These are phyloP conservation scores for Pocillopora grandis DNA, from an alignment of 92 coral and sea anemone genomes.

Conservation along the genomic window DNA sequence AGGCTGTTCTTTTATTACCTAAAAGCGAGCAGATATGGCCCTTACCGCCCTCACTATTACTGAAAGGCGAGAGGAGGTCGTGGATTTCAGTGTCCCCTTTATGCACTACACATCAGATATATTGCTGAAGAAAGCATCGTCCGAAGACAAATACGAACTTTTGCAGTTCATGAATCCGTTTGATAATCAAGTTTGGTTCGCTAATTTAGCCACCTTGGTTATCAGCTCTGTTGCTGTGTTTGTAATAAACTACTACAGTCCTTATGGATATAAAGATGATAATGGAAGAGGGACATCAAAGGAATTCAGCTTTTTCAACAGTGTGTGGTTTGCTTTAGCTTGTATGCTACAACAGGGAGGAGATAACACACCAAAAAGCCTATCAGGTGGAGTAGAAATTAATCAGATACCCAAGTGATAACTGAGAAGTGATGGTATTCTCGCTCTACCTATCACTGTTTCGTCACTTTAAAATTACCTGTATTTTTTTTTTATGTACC, in stretches of 20 bases:
- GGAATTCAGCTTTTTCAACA: constrained; percentile 48
- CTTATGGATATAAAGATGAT: constrained; percentile 57
- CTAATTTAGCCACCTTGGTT: constrained; percentile 33
- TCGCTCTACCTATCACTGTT: no score
- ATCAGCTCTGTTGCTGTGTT: constrained; percentile 43
- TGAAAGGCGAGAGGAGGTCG: constrained; percentile 41
- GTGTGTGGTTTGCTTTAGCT: constrained; percentile 62
- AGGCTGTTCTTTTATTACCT: neutral
- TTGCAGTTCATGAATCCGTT: constrained; percentile 76
- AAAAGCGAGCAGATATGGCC: constrained; percentile 66
- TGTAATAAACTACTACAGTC: constrained; percentile 62
- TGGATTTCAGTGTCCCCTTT: constrained; percentile 54
- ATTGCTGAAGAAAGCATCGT: constrained; percentile 40
- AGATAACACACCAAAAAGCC: constrained; percentile 54
- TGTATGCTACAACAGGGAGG: constrained; percentile 80
- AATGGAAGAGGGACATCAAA: constrained; percentile 42
- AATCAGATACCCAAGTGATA: no score
- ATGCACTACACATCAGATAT: constrained; percentile 52
- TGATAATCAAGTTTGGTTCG: constrained; percentile 60
- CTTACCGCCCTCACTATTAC: constrained; percentile 51
- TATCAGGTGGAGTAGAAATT: constrained; percentile 45
- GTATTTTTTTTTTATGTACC: no score
- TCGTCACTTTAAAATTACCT: no score
- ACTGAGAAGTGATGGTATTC: no score
- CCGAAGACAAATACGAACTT: constrained; percentile 23